Evolutionary conservation across 2,888 invertebrate genomes (phyloP), one percentile per base, ranked within the genome.

Genomic region (Venusia cambrica): DNA sequence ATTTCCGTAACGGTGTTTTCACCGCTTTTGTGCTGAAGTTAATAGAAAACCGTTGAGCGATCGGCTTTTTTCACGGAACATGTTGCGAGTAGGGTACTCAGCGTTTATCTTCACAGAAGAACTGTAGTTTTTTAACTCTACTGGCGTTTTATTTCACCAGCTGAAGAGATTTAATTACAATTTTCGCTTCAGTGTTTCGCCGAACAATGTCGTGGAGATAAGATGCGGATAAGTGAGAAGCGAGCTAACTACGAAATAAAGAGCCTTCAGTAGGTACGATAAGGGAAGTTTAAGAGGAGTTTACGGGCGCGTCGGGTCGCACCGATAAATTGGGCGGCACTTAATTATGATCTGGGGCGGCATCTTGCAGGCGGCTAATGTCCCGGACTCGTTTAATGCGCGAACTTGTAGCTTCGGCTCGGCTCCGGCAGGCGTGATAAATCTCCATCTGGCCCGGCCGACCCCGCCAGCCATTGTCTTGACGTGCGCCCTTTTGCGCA

Each of bases 301-400:
- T 83, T 75, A 74, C 66, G 66, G 69, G 76, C 66, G 72, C 73
- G 48, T 38, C 48, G 81, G 84, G 83, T 81, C 84, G 81, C 70
- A 64, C 85, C 87, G 80, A 87, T 87, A 87, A 85, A 87, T 87
- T 83, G 85, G 84, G 79, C 79, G 81, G 81, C 84, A 85, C 83
- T 87, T 87, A 87, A 87, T 87, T 87, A 87, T 84, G 85, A 87
- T 85, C 84, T 84, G 75, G 84, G 80, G 80, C 79, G 83, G 87
- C 85, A 85, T 85, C 84, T 87, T 85, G 85, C 85, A 84, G 71
- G 73, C 77, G 78, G 80, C 83, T 85, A 85, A 85, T 85, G 84
- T 81, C 73, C 79, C 83, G 76, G 80, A 84, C 67, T 85, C 83
- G 83, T 85, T 84, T 84, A 85, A 85, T 85, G 83, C 81, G 84